A percentile compares a stretch with the other conserved stretches of the same genome.
These are phyloP conservation scores for Lissonota sp. DNA, from an alignment of 2,888 invertebrate species.

Conservation along the genomic window DNA sequence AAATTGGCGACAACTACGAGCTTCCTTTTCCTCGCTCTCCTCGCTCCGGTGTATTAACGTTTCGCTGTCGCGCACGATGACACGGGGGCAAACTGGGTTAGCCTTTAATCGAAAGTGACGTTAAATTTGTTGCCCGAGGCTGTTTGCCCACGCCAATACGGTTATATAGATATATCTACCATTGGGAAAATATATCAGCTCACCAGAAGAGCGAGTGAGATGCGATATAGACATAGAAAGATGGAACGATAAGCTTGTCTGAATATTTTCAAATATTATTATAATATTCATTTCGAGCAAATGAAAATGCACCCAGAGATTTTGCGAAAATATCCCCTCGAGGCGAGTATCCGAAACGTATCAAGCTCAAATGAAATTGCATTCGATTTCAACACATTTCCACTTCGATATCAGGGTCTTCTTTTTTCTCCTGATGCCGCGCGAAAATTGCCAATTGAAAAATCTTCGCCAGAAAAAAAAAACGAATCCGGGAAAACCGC, in stretches of 20 bases:
- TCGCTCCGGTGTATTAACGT: conserved; percentile 20
- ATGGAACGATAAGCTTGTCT: conserved; percentile 4
- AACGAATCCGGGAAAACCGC: conserved; percentile 14
- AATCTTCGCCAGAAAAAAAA: conserved; percentile 12
- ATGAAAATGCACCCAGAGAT: not conserved
- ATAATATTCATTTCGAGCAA: conserved; percentile 32
- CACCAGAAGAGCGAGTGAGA: not conserved
- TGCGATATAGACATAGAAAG: not conserved
- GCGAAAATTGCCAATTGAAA: conserved; percentile 6
- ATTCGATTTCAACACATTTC: conserved; percentile 27
- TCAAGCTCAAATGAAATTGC: not conserved
- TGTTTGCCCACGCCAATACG: conserved; percentile 40
- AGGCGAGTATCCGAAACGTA: conserved; percentile 7
- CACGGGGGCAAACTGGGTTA: conserved; percentile 66
- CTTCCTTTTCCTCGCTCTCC: conserved; percentile 62
- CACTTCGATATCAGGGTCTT: not conserved
- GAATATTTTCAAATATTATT: conserved; percentile 40
- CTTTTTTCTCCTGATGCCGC: too few relatives aligned
- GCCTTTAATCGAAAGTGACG: conserved; percentile 69
- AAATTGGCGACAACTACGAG: conserved; percentile 69
- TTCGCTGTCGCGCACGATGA: conserved; percentile 43
- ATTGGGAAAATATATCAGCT: conserved; percentile 38
- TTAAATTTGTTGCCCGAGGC: conserved; percentile 68
- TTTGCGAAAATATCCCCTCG: not conserved
- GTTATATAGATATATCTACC: conserved; percentile 40